Evolutionary conservation across 2,797 vertebrate species (phyloP).

Genomic region (Sternarchorhynchus goeldii): DNA sequence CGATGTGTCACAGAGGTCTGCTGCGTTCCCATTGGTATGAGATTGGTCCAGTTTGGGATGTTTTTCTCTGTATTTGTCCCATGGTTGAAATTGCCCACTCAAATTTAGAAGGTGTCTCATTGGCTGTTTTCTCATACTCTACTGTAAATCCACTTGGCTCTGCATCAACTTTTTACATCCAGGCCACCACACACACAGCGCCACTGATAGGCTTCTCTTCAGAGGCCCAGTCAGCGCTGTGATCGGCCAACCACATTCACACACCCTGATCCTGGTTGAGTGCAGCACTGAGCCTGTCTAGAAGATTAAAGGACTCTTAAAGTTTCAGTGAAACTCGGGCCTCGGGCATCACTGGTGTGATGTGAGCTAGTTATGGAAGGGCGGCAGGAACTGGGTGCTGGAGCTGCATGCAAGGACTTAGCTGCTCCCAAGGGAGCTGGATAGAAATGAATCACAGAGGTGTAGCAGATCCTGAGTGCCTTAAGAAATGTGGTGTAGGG

Average conservation of each 20-base stretch:
- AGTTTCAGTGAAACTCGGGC: conserved; percentile 52
- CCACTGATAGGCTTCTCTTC: neutral
- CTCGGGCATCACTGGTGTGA: conserved; percentile 40
- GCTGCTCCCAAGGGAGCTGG: conserved; percentile 39
- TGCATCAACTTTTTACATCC: conserved; percentile 41
- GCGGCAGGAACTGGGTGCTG: conserved; percentile 21
- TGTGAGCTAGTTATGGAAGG: conserved; percentile 40
- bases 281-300: conserved; percentile 47
- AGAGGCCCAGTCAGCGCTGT: conserved; percentile 9
- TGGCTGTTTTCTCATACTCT: conserved; percentile 45
- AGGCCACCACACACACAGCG: conserved; percentile 33
- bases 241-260: conserved; percentile 25
- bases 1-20: conserved; percentile 7
- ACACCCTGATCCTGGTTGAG: conserved; percentile 44
- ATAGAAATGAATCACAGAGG: conserved; percentile 39
- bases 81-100: conserved; percentile 29
- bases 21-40: conserved; percentile 32
- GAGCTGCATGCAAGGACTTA: conserved; percentile 29
- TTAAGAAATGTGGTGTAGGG: conserved; percentile 9
- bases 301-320: conserved; percentile 59
- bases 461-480: conserved; percentile 2
- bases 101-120: conserved; percentile 49
- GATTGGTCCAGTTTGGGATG: conserved; percentile 36
- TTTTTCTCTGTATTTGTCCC: conserved; percentile 20
- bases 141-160: conserved; percentile 46